Percentiles rank a stretch among this genome's conserved stretches.
Conservation (phyloP, 1,140 invertebrate genomes). For the Parasteatoda tepidariorum region DNA sequence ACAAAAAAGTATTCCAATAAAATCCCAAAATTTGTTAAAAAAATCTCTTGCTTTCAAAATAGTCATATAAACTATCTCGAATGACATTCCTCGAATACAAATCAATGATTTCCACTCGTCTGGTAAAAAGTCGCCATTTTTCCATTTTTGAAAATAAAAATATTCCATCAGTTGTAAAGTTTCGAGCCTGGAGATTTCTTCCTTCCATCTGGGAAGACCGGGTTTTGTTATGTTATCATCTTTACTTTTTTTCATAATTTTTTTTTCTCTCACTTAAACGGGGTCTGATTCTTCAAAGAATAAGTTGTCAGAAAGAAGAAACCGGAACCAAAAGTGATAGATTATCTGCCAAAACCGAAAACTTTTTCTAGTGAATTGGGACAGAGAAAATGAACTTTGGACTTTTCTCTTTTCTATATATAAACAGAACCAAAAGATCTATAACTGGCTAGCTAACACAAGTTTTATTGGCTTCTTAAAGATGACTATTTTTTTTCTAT, state of each 20-base stretch:
- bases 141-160: background rate
- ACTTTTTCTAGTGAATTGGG: constrained; percentile 37
- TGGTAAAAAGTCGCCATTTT: too few relatives aligned
- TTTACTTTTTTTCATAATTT: background rate
- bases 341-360: constrained; percentile 50
- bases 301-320: constrained; percentile 52
- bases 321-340: constrained; percentile 51
- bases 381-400: constrained; percentile 39
- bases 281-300: constrained; percentile 44
- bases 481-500: background rate
- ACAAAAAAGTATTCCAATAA: too few relatives aligned
- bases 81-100: too few relatives aligned
- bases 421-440: constrained; percentile 27
- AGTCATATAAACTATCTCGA: too few relatives aligned
- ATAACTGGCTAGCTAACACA: background rate
- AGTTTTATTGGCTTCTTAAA: background rate
- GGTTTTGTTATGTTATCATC: background rate
- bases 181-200: background rate
- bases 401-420: constrained; percentile 20
- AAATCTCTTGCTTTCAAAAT: too few relatives aligned
- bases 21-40: too few relatives aligned
- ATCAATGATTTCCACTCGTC: too few relatives aligned
- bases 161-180: constrained; percentile 2
- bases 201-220: too few relatives aligned
- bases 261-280: constrained; percentile 31